These are phyloP conservation scores for Drosophila sp. DNA, from an alignment of 1,140 invertebrate genomes.

Conservation along the genomic window DNA sequence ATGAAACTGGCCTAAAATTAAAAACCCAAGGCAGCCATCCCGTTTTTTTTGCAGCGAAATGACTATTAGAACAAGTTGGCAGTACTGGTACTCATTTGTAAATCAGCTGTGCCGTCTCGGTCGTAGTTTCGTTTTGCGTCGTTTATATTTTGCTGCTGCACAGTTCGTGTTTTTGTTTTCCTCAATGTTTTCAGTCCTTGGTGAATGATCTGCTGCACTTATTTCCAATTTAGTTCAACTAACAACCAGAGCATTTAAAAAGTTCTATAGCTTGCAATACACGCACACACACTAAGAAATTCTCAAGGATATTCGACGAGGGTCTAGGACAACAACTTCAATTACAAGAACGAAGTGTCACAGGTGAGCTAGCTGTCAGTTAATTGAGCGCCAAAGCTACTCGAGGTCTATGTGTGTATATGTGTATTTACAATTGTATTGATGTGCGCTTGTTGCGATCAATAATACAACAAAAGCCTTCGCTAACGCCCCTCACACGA, in stretches of 20 bases:
- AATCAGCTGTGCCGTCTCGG: conserved; percentile 28
- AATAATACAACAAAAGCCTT: conserved; percentile 50
- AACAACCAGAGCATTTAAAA: background rate
- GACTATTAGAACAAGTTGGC: too few species aligned
- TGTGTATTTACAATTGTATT: background rate
- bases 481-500: background rate
- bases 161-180: conserved; percentile 48
- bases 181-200: conserved; percentile 32
- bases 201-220: conserved; percentile 37
- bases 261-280: conserved; percentile 14
- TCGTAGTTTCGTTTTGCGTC: conserved; percentile 51
- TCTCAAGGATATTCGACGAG: conserved; percentile 41
- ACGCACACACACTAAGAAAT: conserved; percentile 12
- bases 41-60: too few species aligned
- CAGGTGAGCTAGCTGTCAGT: conserved; percentile 40
- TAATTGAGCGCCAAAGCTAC: conserved; percentile 47
- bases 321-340: conserved; percentile 34
- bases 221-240: conserved; percentile 5
- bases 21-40: too few species aligned
- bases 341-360: conserved; percentile 31
- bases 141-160: conserved; percentile 41
- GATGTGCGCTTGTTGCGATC: conserved; percentile 28
- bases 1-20: too few species aligned
- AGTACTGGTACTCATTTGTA: conserved; percentile 1
- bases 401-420: conserved; percentile 1